phyloP scores from a whole-genome alignment of 2,888 invertebrate genomes.

The Macaria liturata region DNA sequence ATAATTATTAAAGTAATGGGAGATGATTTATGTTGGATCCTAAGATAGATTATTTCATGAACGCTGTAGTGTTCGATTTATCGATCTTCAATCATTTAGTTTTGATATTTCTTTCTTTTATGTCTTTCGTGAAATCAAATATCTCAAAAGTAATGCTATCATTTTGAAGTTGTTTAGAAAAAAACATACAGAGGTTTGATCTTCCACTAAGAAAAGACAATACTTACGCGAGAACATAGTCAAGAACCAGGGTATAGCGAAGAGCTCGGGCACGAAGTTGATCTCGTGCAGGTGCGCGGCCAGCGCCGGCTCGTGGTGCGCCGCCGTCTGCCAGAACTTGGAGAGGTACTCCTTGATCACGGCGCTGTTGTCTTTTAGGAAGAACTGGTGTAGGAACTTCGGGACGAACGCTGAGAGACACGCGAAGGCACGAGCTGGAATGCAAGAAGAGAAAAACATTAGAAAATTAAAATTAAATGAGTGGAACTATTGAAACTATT shows the following conservation, averaged over 20 bases:
- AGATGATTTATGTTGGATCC: no score
- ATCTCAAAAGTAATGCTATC: no score
- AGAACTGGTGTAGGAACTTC: constrained; percentile 98
- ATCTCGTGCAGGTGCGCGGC: constrained; percentile 96
- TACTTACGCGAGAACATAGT: constrained; percentile 99
- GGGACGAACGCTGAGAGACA: constrained; percentile 98
- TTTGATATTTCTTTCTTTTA: background rate
- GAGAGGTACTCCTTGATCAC: constrained; percentile 98
- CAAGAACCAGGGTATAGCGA: constrained; percentile 99
- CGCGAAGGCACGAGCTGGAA: constrained; percentile 94
- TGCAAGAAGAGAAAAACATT: background rate
- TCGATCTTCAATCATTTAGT: background rate
- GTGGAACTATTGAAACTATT: no score
- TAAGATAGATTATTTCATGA: no score
- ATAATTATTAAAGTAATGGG: no score
- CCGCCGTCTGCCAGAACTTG: constrained; percentile 97
- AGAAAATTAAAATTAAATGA: no score
- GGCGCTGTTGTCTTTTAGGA: constrained; percentile 97
- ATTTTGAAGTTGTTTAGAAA: no score
- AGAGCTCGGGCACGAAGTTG: constrained; percentile 97
- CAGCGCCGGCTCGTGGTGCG: constrained; percentile 96
- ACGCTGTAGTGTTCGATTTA: background rate
- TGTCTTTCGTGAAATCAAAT: background rate
- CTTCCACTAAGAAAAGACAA: no score
- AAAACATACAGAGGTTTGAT: no score